Evolutionary conservation across 1,140 invertebrate species (phyloP).

Genomic region (Drosophila micromelanica): DNA sequence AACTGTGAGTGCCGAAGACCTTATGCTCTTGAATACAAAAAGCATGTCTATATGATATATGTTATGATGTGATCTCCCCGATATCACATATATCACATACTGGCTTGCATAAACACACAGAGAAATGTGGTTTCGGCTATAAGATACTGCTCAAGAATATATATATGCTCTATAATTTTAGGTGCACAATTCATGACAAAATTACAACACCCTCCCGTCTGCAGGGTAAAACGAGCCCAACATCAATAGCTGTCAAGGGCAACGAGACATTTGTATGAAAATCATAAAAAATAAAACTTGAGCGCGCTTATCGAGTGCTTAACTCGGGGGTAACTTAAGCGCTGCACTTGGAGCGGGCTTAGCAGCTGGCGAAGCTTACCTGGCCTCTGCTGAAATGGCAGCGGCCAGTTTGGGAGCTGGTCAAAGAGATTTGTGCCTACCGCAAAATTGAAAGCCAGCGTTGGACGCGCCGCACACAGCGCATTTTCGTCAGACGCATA

Average conservation of each 20-base stretch:
- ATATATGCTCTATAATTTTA: too few relatives aligned
- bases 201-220: too few relatives aligned
- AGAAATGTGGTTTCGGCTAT: too few relatives aligned
- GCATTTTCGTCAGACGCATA: slow-evolving; percentile 31
- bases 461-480: not conserved
- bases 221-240: not conserved
- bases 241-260: slow-evolving; percentile 75
- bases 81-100: too few relatives aligned
- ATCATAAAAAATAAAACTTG: slow-evolving; percentile 46
- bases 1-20: not conserved
- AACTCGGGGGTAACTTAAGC: slow-evolving; percentile 48
- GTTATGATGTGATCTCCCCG: too few relatives aligned
- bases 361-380: not conserved
- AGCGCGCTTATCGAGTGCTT: slow-evolving; percentile 72
- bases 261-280: slow-evolving; percentile 40
- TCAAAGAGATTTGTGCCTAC: slow-evolving; percentile 65
- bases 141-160: too few relatives aligned
- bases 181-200: too few relatives aligned
- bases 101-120: too few relatives aligned
- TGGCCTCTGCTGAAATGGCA: not conserved
- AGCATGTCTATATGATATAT: too few relatives aligned
- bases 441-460: slow-evolving; percentile 45
- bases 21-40: too few relatives aligned
- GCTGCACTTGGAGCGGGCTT: slow-evolving; percentile 28
- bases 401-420: slow-evolving; percentile 33